phyloP scores from a whole-genome alignment of 2,797 vertebrate species.

The Chelonia mydas region DNA sequence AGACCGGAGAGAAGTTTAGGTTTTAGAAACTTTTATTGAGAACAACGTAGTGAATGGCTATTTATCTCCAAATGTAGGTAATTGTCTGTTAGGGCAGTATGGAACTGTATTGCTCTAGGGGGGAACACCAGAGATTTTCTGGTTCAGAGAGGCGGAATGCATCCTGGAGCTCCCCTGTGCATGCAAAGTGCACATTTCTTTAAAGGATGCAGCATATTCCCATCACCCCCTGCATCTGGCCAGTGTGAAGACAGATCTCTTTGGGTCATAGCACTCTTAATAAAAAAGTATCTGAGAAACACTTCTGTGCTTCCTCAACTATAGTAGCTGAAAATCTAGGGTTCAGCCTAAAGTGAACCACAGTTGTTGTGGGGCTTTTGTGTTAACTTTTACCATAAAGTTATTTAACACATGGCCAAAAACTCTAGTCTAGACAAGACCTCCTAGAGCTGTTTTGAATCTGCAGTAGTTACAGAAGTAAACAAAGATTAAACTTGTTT shows the following conservation, averaged over 20 bases:
- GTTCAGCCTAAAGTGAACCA: not conserved
- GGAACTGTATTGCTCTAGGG: accelerated
- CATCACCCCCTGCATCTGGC: not conserved
- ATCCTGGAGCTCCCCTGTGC: too few species aligned
- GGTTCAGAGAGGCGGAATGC: not conserved
- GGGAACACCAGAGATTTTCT: not conserved
- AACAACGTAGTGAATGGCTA: not conserved
- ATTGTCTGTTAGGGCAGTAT: not conserved
- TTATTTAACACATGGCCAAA: not conserved
- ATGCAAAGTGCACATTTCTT: too few species aligned
- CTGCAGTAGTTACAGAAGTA: not conserved
- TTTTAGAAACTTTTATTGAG: not conserved
- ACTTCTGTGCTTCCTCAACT: not conserved
- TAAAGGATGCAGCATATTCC: not conserved
- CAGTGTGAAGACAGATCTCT: not conserved
- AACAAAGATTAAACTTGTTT: not conserved
- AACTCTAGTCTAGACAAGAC: not conserved
- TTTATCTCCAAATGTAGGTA: not conserved
- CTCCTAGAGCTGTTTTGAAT: not conserved
- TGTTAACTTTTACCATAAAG: too few species aligned
- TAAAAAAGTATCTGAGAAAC: constrained; percentile 1
- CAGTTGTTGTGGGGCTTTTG: not conserved
- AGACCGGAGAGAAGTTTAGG: not conserved
- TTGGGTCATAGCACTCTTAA: too few species aligned
- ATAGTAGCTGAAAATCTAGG: constrained; percentile 14